A percentile compares a stretch with the other conserved stretches of the same genome.
These are phyloP conservation scores for Erythrocebus patas DNA, from an alignment of 2,113 vertebrate genomes.

Conservation along the genomic window DNA sequence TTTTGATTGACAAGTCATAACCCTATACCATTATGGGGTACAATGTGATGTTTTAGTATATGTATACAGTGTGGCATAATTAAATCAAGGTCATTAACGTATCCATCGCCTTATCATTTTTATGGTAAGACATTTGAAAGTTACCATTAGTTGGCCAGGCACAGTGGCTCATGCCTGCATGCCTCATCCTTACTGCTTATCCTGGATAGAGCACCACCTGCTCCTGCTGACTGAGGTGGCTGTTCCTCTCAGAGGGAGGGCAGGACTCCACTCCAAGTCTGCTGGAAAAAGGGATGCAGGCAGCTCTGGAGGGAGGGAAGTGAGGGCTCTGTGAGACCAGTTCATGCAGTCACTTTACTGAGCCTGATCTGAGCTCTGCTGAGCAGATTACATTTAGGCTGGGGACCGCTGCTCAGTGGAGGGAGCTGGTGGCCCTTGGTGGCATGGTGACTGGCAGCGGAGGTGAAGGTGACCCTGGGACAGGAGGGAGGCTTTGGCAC, in stretches of 20 bases:
- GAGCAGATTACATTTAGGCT: background rate
- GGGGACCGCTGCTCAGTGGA: background rate
- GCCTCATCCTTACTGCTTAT: slow-evolving; percentile 45
- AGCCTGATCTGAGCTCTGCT: background rate
- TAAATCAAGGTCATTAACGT: background rate
- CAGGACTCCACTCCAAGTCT: slow-evolving; percentile 38
- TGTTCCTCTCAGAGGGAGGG: slow-evolving; percentile 23
- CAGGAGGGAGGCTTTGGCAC: background rate
- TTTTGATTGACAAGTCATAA: background rate
- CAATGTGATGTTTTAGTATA: background rate
- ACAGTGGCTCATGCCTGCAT: background rate
- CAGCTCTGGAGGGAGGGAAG: background rate
- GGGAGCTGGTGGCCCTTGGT: background rate
- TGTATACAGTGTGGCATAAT: background rate
- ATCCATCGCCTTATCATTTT: background rate
- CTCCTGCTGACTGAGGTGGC: slow-evolving; percentile 39
- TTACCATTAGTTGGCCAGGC: background rate
- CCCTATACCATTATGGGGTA: background rate
- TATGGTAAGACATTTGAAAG: background rate
- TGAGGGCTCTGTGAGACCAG: background rate
- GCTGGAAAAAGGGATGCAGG: background rate
- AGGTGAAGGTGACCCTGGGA: background rate
- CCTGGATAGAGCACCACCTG: slow-evolving; percentile 45
- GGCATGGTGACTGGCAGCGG: background rate
- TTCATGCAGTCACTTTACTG: background rate